phyloP scores from a whole-genome alignment of 2,113 vertebrate species.

The Chunga burmeisteri region DNA sequence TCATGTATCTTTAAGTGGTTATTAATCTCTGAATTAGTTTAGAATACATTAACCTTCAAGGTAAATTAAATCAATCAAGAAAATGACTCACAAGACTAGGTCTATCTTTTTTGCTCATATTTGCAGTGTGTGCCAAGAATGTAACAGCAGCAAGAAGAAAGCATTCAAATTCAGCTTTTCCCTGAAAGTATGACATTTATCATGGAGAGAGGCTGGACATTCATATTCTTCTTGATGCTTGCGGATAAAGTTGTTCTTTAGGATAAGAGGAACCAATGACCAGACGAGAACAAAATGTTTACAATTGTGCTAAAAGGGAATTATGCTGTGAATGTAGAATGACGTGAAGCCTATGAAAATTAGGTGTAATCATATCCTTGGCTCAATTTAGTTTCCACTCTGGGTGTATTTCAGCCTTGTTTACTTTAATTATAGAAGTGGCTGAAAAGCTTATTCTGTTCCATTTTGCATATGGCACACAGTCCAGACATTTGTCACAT shows the following conservation, averaged over 20 bases:
- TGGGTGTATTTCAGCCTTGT: slow-evolving; percentile 2
- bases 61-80: slow-evolving; percentile 78
- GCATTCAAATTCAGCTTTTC: not conserved
- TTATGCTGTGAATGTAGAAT: not conserved
- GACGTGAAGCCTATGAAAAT: not conserved
- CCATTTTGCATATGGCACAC: not conserved
- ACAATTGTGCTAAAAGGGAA: not conserved
- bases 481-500: not conserved
- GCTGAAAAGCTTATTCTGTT: not conserved
- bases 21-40: slow-evolving; percentile 78
- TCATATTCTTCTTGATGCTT: not conserved
- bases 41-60: slow-evolving; percentile 84
- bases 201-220: not conserved
- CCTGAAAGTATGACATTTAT: not conserved
- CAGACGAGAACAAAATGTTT: not conserved
- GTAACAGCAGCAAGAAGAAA: not conserved
- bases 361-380: not conserved
- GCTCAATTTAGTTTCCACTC: slow-evolving; percentile 8
- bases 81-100: slow-evolving; percentile 62
- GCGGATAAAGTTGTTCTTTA: not conserved
- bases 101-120: slow-evolving; percentile 40
- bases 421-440: not conserved
- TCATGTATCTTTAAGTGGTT: slow-evolving; percentile 77
- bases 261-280: not conserved
- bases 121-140: not conserved